These are phyloP conservation scores for Clistopyga incitator DNA, from an alignment of 2,888 invertebrate species.

Conservation along the genomic window DNA sequence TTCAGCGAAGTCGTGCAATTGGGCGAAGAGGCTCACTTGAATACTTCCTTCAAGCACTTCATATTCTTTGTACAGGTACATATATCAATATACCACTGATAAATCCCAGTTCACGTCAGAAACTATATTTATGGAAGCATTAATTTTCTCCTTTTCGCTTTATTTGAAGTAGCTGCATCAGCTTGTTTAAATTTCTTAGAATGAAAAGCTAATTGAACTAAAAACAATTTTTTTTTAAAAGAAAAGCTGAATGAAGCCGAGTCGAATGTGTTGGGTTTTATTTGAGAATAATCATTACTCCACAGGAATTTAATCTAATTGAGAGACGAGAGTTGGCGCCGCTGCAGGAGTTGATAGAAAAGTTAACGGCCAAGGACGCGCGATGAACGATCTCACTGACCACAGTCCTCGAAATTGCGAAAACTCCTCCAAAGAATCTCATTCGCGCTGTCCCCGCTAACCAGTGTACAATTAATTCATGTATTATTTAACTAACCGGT, in stretches of 20 bases:
- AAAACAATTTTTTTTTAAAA: neutral
- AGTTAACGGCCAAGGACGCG: conserved; percentile 95
- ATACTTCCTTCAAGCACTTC: conserved; percentile 99
- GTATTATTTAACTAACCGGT: conserved; percentile 77
- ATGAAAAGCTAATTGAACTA: no score
- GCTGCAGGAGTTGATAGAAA: conserved; percentile 98
- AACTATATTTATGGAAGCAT: neutral
- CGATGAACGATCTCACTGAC: conserved; percentile 87
- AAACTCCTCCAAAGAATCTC: conserved; percentile 83
- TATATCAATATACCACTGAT: neutral
- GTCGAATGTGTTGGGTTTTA: no score
- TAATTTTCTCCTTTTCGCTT: neutral
- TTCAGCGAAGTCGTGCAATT: conserved; percentile 98
- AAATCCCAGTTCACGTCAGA: neutral
- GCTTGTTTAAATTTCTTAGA: no score
- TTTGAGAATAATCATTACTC: conserved; percentile 72
- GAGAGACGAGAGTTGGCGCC: conserved; percentile 98
- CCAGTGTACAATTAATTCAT: conserved; percentile 70
- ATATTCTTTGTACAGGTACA: conserved; percentile 97
- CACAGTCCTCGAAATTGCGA: conserved; percentile 56
- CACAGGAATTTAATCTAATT: conserved; percentile 98
- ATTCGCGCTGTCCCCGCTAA: conserved; percentile 70
- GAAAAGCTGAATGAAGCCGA: neutral
- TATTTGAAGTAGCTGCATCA: neutral
- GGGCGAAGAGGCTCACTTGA: conserved; percentile 99